Percentiles rank a stretch among this genome's conserved stretches.
Evolutionary conservation across 2,888 invertebrate species (phyloP).

Genomic region (Polyommatus iphigenia): DNA sequence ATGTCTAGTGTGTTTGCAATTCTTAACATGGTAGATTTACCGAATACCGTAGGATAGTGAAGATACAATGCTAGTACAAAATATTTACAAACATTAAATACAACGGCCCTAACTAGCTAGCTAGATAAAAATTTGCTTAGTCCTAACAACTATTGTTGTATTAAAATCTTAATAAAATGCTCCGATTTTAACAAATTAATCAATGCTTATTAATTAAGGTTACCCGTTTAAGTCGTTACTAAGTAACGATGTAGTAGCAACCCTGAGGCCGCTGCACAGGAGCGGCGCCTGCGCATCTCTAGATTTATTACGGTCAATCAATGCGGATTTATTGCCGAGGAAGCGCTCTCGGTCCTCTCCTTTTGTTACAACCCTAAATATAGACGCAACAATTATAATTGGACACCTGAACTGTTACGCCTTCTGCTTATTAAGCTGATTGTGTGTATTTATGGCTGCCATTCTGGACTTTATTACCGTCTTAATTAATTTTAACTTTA

Average conservation of each 20-base stretch:
- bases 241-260: not conserved
- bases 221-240: not conserved
- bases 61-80: too few relatives aligned
- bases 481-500: constrained; percentile 38
- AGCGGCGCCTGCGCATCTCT: constrained; percentile 57
- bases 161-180: too few relatives aligned
- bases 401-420: constrained; percentile 47
- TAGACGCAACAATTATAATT: constrained; percentile 69
- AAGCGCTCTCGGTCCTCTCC: constrained; percentile 56
- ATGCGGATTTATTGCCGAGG: constrained; percentile 79
- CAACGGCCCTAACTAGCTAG: too few relatives aligned
- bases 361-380: constrained; percentile 65
- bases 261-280: not conserved
- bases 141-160: too few relatives aligned
- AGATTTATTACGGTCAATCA: constrained; percentile 79
- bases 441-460: not conserved
- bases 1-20: not conserved
- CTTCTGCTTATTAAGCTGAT: constrained; percentile 27
- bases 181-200: too few relatives aligned
- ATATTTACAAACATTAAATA: too few relatives aligned
- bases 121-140: too few relatives aligned
- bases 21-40: too few relatives aligned
- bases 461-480: constrained; percentile 1
- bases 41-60: too few relatives aligned
- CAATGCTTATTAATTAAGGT: too few relatives aligned